Base-by-base conservation (phyloP, 2,113 vertebrate species). In the Chlamydotis undulata region DNA sequence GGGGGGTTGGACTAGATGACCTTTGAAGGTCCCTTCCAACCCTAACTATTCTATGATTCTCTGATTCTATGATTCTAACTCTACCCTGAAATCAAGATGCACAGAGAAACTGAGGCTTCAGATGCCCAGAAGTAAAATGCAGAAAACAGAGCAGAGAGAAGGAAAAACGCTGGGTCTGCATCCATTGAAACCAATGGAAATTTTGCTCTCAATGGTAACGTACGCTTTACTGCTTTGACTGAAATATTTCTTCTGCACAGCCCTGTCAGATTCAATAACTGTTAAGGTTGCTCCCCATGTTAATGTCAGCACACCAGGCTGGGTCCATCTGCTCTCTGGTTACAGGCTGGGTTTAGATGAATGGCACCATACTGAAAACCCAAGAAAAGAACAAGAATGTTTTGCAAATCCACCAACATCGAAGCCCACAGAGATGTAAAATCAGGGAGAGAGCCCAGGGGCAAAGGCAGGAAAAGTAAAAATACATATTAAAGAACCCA, bases 401-500 rank as follows among this genome's bases (percentile, higher is more conserved):
- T 86, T 59, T 57, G 15, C 39, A 67, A 77, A 93, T 43, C 33
- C 25, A 52, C 25, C 28, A 75, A 4, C 21, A 23, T 35, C 4
- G 1, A 83, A 74, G 43, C 6, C 31, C 50, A 76, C 14, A 47
- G 41, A 23, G 19, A 78, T 37, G 8, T 19, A 61, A 70, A 71
- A 70, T 26, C 17, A 79, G 35, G 18, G 39, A 39, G 31, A 67
- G 10, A 61, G 13, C 56, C 39, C 10, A 17, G 17, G 17, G 22
- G 9, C 18, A 87, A 84, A 3, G 31, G 43, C 26, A 71, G 10
- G 2, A 49, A 69, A 73, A 71, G 26, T 11, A 53, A 63, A 78
- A 69, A 47, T 65, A n/a, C 5, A 3, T 53, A 14, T 25, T 6
- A 8, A 70, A 50, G 39, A 24, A 0, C 0, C 10, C n/a, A 11